Percentiles rank a stretch among this genome's conserved stretches.
Evolutionary conservation across 1,140 invertebrate species (phyloP).

Genomic region (Aradophagus sp.): DNA sequence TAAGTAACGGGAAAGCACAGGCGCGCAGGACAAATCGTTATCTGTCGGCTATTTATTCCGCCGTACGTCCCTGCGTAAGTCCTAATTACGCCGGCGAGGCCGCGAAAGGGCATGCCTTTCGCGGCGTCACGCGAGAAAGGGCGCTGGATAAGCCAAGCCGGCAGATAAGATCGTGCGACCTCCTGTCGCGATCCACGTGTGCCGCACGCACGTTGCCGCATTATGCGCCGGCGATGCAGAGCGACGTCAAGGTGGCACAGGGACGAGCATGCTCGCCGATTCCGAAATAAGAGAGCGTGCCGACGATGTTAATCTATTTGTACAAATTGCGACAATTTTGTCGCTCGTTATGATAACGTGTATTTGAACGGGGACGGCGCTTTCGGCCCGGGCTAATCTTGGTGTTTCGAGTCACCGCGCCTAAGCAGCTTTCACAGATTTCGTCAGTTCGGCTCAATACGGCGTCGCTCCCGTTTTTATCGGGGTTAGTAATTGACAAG

Average conservation of each 20-base stretch:
- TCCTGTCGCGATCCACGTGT: constrained; percentile 56
- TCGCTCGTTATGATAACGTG: constrained; percentile 36
- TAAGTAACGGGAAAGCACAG: constrained; percentile 39
- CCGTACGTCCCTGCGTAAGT: constrained; percentile 25
- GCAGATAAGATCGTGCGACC: constrained; percentile 63
- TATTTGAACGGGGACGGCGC: constrained; percentile 4
- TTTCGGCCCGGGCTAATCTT: constrained; percentile 10
- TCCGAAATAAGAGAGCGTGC: constrained; percentile 18
- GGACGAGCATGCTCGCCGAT: constrained; percentile 4
- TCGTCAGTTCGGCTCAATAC: too few relatives aligned
- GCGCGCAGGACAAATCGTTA: constrained; percentile 51
- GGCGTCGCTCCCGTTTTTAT: too few relatives aligned
- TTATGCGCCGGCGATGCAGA: constrained; percentile 24
- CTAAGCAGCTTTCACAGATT: constrained; percentile 25
- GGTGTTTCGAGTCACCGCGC: background rate
- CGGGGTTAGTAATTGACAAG: too few relatives aligned
- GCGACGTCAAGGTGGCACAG: background rate
- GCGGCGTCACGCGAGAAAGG: constrained; percentile 55
- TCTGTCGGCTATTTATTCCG: constrained; percentile 45
- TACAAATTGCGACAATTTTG: constrained; percentile 41
- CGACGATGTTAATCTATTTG: constrained; percentile 36
- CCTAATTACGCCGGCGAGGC: constrained; percentile 46
- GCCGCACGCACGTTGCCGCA: constrained; percentile 55
- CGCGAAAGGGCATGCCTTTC: constrained; percentile 54
- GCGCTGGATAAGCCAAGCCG: constrained; percentile 34